Evolutionary conservation across 2,888 invertebrate species (phyloP).

Genomic region (Smittia sp.): DNA sequence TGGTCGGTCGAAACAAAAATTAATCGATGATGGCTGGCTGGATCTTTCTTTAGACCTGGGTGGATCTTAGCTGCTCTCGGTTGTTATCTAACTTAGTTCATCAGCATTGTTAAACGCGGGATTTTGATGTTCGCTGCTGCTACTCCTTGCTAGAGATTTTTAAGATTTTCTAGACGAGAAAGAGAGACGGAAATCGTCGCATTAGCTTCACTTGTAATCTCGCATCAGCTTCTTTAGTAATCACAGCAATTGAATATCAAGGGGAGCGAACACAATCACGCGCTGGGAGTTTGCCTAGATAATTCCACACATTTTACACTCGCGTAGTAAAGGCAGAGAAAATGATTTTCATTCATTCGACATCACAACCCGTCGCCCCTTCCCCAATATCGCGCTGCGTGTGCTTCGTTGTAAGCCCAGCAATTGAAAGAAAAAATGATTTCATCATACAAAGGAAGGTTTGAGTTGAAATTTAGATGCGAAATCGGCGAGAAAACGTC

Average conservation of each 20-base stretch:
- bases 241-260: neutral
- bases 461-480: conserved; percentile 1
- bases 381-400: neutral
- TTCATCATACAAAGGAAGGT: conserved; percentile 41
- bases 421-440: conserved; percentile 36
- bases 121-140: conserved; percentile 23
- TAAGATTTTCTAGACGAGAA: neutral
- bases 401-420: neutral
- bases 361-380: conserved; percentile 24
- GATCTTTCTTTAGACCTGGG: conserved; percentile 28
- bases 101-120: conserved; percentile 32
- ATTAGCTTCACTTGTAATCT: neutral
- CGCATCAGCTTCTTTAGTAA: neutral
- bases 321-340: conserved; percentile 40
- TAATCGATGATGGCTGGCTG: conserved; percentile 11
- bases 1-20: conserved; percentile 32
- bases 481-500: conserved; percentile 6
- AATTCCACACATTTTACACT: conserved; percentile 28
- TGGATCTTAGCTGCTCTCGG: conserved; percentile 27
- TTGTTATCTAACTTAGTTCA: conserved; percentile 21
- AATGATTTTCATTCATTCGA: conserved; percentile 40
- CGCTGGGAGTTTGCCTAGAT: conserved; percentile 7
- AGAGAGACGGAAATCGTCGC: too few species aligned
- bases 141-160: conserved; percentile 10
- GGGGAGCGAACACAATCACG: neutral